A percentile compares a stretch with the other conserved stretches of the same genome.
These are phyloP conservation scores for Ascaphus truei DNA, from an alignment of 2,113 vertebrate genomes.

Conservation along the genomic window DNA sequence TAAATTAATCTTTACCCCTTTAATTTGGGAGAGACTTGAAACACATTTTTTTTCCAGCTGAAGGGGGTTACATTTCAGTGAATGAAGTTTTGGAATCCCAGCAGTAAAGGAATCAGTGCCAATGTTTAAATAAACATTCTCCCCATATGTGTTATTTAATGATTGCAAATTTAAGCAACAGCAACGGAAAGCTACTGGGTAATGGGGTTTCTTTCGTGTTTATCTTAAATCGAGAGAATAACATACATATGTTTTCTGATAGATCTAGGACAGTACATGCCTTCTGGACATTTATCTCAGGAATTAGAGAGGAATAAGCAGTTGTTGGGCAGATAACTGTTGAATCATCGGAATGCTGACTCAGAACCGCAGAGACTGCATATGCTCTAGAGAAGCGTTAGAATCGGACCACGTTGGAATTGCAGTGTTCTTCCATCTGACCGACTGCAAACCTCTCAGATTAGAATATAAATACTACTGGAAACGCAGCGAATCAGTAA, in stretches of 20 bases:
- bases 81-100: slow-evolving; percentile 1
- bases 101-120: background rate
- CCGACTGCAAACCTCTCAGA: slow-evolving; percentile 38
- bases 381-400: slow-evolving; percentile 36
- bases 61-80: slow-evolving; percentile 13
- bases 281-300: slow-evolving; percentile 72
- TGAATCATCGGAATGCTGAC: slow-evolving; percentile 60
- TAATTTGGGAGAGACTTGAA: slow-evolving; percentile 13
- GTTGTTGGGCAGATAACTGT: slow-evolving; percentile 62
- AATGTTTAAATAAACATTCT: slow-evolving; percentile 8
- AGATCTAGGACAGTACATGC: slow-evolving; percentile 68
- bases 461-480: slow-evolving; percentile 25
- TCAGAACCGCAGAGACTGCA: slow-evolving; percentile 55
- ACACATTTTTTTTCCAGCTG: slow-evolving; percentile 11
- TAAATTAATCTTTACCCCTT: slow-evolving; percentile 31
- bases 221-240: slow-evolving; percentile 41
- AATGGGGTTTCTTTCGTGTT: slow-evolving; percentile 27
- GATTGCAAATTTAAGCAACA: background rate
- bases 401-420: background rate
- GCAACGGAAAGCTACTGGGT: background rate
- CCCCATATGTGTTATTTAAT: background rate
- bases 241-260: slow-evolving; percentile 72
- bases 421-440: slow-evolving; percentile 30
- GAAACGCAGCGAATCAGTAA: slow-evolving; percentile 1
- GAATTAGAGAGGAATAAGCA: slow-evolving; percentile 70